These are phyloP conservation scores for Poeciliopsis turrubarensis DNA, from an alignment of 2,113 vertebrate genomes.

Conservation along the genomic window DNA sequence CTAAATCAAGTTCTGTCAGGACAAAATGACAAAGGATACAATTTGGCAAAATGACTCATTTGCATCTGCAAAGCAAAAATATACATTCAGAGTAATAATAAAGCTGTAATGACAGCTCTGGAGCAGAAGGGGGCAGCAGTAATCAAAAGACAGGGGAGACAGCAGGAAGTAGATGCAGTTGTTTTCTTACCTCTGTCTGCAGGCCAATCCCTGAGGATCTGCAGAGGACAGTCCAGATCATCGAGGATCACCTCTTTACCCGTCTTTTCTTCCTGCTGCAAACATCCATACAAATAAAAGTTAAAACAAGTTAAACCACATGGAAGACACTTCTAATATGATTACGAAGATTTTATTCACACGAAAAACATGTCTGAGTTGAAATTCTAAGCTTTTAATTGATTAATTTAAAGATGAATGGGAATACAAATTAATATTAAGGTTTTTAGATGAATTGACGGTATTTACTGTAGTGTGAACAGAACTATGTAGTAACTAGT, in stretches of 20 bases:
- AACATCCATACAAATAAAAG: constrained; percentile 13
- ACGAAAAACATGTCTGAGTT: not conserved
- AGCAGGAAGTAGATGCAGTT: not conserved
- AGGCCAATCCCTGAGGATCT: constrained; percentile 98
- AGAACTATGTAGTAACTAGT: no score
- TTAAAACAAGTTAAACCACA: not conserved
- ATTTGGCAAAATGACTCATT: no score
- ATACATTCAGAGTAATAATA: no score
- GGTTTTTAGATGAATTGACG: no score
- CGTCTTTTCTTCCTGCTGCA: constrained; percentile 92
- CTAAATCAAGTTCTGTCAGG: not conserved
- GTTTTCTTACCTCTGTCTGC: constrained; percentile 87
- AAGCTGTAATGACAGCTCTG: constrained; percentile 26
- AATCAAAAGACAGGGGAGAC: constrained; percentile 45
- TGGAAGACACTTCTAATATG: not conserved
- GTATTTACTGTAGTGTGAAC: no score
- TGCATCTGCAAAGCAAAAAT: not conserved
- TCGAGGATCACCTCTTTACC: constrained; percentile 91
- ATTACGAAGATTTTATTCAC: not conserved
- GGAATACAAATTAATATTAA: no score
- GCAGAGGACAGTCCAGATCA: constrained; percentile 92
- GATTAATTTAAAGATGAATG: no score
- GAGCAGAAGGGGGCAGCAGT: constrained; percentile 36
- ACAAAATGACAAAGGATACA: not conserved
- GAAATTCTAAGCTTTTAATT: no score